A percentile compares a stretch with the other conserved stretches of the same genome.
phyloP scores from a whole-genome alignment of 1,140 invertebrate genomes.

The Sitobion miscanthi region DNA sequence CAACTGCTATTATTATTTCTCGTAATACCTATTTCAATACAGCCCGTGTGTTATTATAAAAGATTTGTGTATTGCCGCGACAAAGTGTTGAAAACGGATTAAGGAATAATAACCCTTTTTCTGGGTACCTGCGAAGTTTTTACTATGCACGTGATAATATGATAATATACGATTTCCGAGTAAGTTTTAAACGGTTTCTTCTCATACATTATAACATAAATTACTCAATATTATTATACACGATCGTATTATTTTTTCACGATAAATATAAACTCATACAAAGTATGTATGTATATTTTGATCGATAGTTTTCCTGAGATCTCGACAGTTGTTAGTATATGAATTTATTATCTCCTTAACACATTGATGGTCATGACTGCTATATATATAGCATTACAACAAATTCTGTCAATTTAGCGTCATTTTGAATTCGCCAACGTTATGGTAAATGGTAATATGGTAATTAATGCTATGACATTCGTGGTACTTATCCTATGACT shows the following conservation, averaged over 20 bases:
- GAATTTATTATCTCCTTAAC: no score
- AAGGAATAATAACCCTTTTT: background rate
- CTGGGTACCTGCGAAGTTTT: background rate
- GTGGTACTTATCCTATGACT: no score
- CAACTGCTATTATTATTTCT: background rate
- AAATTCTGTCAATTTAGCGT: no score
- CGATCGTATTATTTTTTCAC: background rate
- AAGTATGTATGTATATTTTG: no score
- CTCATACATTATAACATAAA: background rate
- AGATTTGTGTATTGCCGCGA: background rate
- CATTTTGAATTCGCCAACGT: no score
- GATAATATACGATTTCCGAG: background rate
- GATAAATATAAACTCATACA: background rate
- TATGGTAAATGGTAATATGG: no score
- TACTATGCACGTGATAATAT: background rate
- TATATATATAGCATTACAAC: no score
- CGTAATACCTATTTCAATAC: background rate
- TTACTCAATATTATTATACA: background rate
- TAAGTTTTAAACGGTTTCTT: background rate
- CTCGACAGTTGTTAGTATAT: no score
- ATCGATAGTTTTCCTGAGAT: no score
- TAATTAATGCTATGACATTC: no score
- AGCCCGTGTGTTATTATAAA: background rate
- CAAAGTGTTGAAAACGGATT: background rate
- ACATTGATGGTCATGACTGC: no score